Evolutionary conservation across 2,113 vertebrate genomes (phyloP).

Genomic region (Stictonetta naevosa): DNA sequence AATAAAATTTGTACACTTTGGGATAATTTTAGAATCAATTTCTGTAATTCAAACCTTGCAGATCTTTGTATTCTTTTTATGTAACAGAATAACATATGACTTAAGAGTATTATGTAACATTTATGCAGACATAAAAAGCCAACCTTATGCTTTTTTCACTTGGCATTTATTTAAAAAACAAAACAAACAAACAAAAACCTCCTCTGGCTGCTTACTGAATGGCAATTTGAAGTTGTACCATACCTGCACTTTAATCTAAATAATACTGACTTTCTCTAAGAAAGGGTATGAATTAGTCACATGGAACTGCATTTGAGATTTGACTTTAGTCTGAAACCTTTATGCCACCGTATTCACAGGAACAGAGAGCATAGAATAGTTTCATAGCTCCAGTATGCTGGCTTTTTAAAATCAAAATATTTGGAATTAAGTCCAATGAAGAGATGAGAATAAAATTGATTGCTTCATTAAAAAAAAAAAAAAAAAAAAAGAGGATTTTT

Average conservation of each 20-base stretch:
- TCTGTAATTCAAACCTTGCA: neutral
- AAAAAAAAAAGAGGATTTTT: neutral
- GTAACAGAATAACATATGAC: neutral
- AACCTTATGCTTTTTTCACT: neutral
- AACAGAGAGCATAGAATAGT: neutral
- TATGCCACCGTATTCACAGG: neutral
- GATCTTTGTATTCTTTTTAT: neutral
- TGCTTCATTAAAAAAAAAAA: neutral
- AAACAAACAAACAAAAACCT: neutral
- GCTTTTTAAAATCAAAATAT: neutral
- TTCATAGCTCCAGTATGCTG: neutral
- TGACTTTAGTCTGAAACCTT: neutral
- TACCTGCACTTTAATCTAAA: neutral
- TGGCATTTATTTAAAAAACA: neutral
- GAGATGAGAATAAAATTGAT: neutral
- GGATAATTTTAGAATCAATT: neutral
- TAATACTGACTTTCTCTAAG: neutral
- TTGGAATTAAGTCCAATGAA: neutral
- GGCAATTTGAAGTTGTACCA: neutral
- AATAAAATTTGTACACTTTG: neutral
- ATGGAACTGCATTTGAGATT: neutral
- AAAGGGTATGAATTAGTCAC: neutral
- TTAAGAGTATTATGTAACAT: slow-evolving; percentile 4
- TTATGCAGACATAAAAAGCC: neutral
- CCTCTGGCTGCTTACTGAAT: neutral